Evolutionary conservation across 2,888 invertebrate genomes (phyloP), one percentile per base, ranked within the genome.

Genomic region (Dynastes maya): DNA sequence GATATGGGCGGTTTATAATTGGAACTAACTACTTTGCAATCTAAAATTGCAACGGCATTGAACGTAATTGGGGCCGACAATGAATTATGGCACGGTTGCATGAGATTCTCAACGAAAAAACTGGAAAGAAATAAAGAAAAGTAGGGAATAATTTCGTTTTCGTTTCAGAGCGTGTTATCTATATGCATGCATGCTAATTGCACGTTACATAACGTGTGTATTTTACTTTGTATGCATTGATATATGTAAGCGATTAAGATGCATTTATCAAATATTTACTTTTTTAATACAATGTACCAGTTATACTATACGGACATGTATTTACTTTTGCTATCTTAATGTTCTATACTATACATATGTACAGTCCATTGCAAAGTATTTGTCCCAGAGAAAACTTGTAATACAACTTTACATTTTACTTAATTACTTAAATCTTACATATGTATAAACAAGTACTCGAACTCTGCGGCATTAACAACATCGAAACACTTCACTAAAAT

Each of bases 11-110:
- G 22, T 5, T 32, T 63, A 63, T 63, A 63, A 29, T 63, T 63
- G 32, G 63, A 63, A 63, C 11, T n/a, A 63, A 27, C 29, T 32
- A 32, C 27, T 11, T 63, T 45, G 11, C 3, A n/a, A 55, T 13
- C n/a, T 32, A 63, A 63, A 63, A 63, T 8, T 63, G 32, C 29
- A 63, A 63, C 6, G 63, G 63, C 63, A 63, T 63, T 32, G 63
- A 27, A 63, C 63, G 27, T 32, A 63, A 63, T 63, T 63, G 63
- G 2, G 63, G 63, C 27, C 63, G 32, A 32, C 63, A 63, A 63
- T 63, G 63, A 63, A 63, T 63, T 63, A 63, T 29, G 63, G 27
- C 9, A 32, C 13, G 1, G 63, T n/a, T 63, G 29, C 27, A 32
- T 63, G 27, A 63, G 27, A 29, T 9, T 29, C 27, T 13, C 32